A percentile compares a stretch with the other conserved stretches of the same genome.
phyloP scores from a whole-genome alignment of 2,888 invertebrate species.

The Argyresthia goedartella region DNA sequence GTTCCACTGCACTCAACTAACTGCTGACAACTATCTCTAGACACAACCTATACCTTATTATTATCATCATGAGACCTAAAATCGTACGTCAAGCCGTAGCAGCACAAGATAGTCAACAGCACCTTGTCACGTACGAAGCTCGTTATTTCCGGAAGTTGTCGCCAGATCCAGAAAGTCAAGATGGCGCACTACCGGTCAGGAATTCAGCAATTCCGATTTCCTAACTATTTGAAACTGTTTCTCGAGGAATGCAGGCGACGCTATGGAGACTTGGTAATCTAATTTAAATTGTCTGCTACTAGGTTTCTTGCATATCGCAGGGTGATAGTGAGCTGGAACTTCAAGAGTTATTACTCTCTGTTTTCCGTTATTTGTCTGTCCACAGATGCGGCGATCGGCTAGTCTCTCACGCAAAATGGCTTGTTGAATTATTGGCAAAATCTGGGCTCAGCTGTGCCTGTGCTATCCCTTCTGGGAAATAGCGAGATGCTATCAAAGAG shows the following conservation, averaged over 20 bases:
- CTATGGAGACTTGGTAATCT: too few species aligned
- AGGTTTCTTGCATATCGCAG: too few species aligned
- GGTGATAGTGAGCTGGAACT: too few species aligned
- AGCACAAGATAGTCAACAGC: not conserved
- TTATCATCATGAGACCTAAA: not conserved
- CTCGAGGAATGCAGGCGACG: not conserved
- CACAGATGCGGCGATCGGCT: too few species aligned
- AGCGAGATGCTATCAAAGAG: too few species aligned
- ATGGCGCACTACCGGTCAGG: slow-evolving; percentile 5
- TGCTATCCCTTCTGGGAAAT: too few species aligned
- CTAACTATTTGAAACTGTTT: slow-evolving; percentile 1
- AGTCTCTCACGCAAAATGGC: too few species aligned
- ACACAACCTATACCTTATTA: not conserved
- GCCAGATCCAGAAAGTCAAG: slow-evolving; percentile 2
- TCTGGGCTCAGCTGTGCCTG: too few species aligned
- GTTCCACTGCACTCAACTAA: not conserved
- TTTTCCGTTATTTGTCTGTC: too few species aligned
- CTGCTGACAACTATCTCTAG: not conserved
- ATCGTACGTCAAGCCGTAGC: not conserved
- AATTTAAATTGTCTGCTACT: too few species aligned
- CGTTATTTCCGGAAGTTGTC: slow-evolving; percentile 7
- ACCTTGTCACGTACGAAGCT: slow-evolving; percentile 5
- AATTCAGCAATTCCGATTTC: not conserved
- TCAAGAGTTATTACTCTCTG: too few species aligned
- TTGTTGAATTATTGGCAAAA: too few species aligned